Base-by-base conservation (phyloP, 2,888 invertebrate species). In the Dichetophora obliterata region DNA sequence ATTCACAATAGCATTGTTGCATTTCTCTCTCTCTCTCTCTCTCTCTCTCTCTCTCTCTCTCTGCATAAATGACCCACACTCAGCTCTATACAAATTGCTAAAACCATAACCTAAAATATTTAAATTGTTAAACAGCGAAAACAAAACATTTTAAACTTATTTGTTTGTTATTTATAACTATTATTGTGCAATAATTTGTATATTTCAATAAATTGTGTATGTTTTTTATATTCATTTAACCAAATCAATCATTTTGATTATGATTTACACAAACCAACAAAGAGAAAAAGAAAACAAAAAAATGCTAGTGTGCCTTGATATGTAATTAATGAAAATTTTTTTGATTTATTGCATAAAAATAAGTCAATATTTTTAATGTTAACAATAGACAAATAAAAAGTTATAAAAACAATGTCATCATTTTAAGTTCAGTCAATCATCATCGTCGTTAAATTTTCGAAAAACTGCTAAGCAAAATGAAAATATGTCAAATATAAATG, bases 221-320 rank as follows among this genome's bases (percentile, higher is more conserved):
- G 69, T 34, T 75, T 82, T 78, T 80, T 82, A 82, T 59, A 54
- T 75, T 79, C n/a, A 24, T 50, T 68, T 48, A 73, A 54, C 43
- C 3, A 24, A 24, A 54, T 57, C 31, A n/a, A 43, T 43, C 2
- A 2, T 43, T 43, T 43, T 43, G 14, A 43, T 43, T 11, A 43
- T 11, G 14, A 11, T 43, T 43, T 43, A 43, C 14, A 43, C 14
- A 43, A 43, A 43, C 11, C 43, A 43, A 43, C 43, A 43, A 43
- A 43, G 43, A 43, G 43, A 11, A 37, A 11, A 43, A 43, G 43
- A 50, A 61, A 59, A 37, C 24, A 59, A 43, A 82, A 80, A 85
- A 82, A 83, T 85, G 87, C 85, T 86, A 86, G 86, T 86, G 86
- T 86, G 86, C 86, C 86, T 86, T 86, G 85, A 86, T 80, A 65